Evolutionary conservation across 1,140 invertebrate genomes (phyloP).

Genomic region (Bombus vancouverensis): DNA sequence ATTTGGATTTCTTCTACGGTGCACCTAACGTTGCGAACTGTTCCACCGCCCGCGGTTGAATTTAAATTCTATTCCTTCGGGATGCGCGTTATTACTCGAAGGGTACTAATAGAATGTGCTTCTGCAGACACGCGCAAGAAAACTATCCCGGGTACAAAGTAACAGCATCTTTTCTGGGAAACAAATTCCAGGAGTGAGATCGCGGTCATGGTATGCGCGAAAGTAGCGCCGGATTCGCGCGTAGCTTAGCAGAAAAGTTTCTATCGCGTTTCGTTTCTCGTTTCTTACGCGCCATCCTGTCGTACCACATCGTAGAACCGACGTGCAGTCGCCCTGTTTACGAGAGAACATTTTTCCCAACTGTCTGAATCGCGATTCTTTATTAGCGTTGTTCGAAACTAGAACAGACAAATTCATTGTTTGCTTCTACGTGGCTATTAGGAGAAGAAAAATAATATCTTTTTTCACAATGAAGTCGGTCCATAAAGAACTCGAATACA

Average conservation of each 20-base stretch:
- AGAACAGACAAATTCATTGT: background rate
- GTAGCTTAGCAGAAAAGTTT: constrained; percentile 45
- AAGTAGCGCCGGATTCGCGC: constrained; percentile 27
- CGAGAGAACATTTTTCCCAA: background rate
- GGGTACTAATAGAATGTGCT: constrained; percentile 26
- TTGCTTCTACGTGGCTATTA: background rate
- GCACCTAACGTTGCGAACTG: background rate
- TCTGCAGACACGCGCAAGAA: constrained; percentile 30
- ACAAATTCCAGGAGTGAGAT: constrained; percentile 30
- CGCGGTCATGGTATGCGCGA: constrained; percentile 16
- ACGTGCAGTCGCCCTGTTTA: constrained; percentile 12
- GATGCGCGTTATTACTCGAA: constrained; percentile 13
- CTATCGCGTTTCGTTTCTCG: constrained; percentile 17
- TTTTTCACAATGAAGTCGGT: background rate
- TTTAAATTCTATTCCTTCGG: constrained; percentile 30
- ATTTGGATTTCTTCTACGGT: constrained; percentile 1
- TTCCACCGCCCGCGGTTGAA: background rate
- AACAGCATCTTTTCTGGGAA: constrained; percentile 29
- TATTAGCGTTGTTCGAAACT: constrained; percentile 1
- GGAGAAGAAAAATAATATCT: background rate
- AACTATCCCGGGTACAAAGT: constrained; percentile 26
- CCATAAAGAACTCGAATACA: background rate
- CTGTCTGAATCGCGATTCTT: background rate
- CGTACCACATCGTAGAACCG: background rate
- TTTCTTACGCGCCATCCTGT: constrained; percentile 16